Evolutionary conservation across 2,113 vertebrate species (phyloP).

Genomic region (Rhineura floridana): DNA sequence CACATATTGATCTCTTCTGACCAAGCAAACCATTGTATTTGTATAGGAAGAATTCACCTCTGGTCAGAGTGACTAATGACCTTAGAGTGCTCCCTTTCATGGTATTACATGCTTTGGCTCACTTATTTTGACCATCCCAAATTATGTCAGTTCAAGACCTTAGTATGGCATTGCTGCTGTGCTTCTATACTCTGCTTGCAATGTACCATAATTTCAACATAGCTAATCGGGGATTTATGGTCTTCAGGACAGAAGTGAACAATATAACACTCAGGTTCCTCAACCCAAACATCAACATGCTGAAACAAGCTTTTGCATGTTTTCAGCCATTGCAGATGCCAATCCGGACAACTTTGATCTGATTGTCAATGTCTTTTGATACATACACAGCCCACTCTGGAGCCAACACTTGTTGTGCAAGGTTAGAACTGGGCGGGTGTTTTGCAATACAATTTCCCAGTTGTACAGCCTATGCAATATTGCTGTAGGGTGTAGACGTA

Average conservation of each 20-base stretch:
- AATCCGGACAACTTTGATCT: neutral
- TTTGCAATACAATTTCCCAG: neutral
- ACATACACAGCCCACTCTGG: neutral
- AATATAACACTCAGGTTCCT: too few relatives aligned
- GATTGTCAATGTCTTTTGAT: neutral
- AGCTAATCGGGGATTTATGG: too few relatives aligned
- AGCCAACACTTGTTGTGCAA: neutral
- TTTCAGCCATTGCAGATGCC: neutral
- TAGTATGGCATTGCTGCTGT: too few relatives aligned
- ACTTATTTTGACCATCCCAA: neutral
- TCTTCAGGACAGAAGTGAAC: too few relatives aligned
- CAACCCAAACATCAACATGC: too few relatives aligned
- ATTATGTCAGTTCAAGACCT: too few relatives aligned
- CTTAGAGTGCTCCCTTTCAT: neutral
- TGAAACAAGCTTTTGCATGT: neutral
- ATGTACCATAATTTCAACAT: too few relatives aligned
- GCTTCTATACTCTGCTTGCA: too few relatives aligned
- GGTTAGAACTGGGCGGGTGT: neutral
- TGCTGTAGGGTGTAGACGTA: neutral
- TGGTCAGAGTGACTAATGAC: neutral
- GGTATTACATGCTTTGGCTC: neutral
- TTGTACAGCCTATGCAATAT: neutral
- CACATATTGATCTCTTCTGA: neutral
- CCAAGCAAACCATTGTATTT: neutral
- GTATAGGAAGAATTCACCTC: neutral